Evolutionary conservation across 2,888 invertebrate species (phyloP).

Genomic region (Diaperis boleti): DNA sequence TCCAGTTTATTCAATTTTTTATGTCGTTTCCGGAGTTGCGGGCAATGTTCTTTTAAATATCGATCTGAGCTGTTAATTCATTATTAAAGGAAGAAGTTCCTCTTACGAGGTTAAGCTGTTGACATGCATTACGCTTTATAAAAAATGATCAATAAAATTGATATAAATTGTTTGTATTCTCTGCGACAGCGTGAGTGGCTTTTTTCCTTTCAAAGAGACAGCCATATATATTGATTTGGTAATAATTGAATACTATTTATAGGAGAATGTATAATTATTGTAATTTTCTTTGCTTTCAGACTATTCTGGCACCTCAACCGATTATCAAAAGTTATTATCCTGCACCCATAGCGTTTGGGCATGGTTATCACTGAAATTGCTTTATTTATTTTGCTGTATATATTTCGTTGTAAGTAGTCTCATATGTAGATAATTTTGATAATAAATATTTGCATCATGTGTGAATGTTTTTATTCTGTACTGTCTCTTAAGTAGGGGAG

Average conservation of each 20-base stretch:
- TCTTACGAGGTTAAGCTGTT: slow-evolving; percentile 11
- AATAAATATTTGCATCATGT: slow-evolving; percentile 26
- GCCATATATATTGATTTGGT: slow-evolving; percentile 14
- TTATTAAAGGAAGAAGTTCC: slow-evolving; percentile 3
- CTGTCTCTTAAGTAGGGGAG: too few species aligned
- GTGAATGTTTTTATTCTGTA: slow-evolving; percentile 7
- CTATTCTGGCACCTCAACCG: slow-evolving; percentile 51
- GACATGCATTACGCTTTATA: not conserved
- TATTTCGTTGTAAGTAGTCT: slow-evolving; percentile 8
- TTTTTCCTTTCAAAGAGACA: slow-evolving; percentile 5
- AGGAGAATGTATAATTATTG: not conserved
- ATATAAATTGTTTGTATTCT: slow-evolving; percentile 29
- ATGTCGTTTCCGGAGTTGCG: slow-evolving; percentile 16
- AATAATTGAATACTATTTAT: slow-evolving; percentile 1
- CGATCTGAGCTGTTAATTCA: not conserved
- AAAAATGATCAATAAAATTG: slow-evolving; percentile 20
- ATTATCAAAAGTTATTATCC: slow-evolving; percentile 47
- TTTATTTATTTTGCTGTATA: slow-evolving; percentile 18
- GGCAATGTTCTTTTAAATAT: slow-evolving; percentile 5
- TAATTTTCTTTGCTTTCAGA: slow-evolving; percentile 49
- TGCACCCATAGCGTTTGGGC: slow-evolving; percentile 21
- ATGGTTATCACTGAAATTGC: slow-evolving; percentile 30
- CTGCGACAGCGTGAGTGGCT: slow-evolving; percentile 1
- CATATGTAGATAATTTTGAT: slow-evolving; percentile 3
- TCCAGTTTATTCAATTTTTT: slow-evolving; percentile 37